Conservation (phyloP, 2,888 invertebrate genomes). For the Tenthredo livida region DNA sequence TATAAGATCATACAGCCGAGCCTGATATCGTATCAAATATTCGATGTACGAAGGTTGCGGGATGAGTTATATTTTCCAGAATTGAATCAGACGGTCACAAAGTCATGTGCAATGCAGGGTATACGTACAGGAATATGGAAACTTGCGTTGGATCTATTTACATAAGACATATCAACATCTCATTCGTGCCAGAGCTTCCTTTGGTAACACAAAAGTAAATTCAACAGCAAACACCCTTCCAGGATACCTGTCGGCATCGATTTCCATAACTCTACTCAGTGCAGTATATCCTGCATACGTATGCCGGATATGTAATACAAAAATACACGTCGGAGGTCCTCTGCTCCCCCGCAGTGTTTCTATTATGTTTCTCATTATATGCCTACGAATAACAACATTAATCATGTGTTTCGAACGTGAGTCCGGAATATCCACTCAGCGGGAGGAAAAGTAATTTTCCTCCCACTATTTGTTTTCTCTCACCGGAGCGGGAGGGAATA, state of each 20-base stretch:
- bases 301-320: neutral
- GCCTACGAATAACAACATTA: neutral
- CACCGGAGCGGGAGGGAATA: no score
- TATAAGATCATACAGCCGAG: neutral
- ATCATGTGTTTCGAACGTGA: no score
- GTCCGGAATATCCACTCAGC: no score
- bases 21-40: neutral
- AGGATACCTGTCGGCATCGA: neutral
- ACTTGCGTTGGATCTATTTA: neutral
- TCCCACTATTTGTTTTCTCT: no score
- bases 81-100: neutral
- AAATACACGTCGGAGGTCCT: neutral
- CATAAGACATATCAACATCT: neutral
- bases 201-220: constrained; percentile 1
- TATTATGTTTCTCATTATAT: neutral
- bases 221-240: constrained; percentile 7
- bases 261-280: constrained; percentile 9
- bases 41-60: constrained; percentile 1
- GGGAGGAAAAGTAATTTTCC: no score
- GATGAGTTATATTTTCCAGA: neutral
- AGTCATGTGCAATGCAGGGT: neutral
- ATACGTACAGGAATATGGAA: neutral
- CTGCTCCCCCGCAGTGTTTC: neutral
- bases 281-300: neutral
- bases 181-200: neutral